Evolutionary conservation across 2,888 invertebrate species (phyloP).

Genomic region (Himalopsyche tibetana): DNA sequence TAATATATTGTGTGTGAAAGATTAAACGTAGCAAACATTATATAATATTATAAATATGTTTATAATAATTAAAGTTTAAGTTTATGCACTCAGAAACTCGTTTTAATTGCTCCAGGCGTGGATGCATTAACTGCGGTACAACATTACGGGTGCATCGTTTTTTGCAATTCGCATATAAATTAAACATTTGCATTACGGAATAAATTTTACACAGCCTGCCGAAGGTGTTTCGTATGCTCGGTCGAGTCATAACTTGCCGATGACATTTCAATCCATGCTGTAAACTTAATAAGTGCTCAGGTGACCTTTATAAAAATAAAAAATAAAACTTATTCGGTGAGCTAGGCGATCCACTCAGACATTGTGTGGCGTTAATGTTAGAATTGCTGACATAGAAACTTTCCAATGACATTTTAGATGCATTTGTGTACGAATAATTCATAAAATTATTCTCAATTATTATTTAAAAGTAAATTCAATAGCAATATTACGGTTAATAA

Average conservation of each 20-base stretch:
- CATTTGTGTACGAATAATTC: background rate
- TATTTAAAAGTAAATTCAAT: too few species aligned
- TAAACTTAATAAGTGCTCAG: background rate
- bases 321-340: too few species aligned
- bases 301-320: background rate
- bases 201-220: background rate
- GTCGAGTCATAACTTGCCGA: background rate
- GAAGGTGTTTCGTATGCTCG: background rate
- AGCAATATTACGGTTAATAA: too few species aligned
- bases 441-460: background rate
- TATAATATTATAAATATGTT: too few species aligned
- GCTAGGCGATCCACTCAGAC: background rate
- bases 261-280: background rate
- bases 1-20: too few species aligned
- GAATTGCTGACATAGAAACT: background rate
- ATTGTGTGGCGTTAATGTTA: background rate
- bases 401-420: background rate
- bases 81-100: too few species aligned
- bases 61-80: too few species aligned
- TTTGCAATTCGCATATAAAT: slow-evolving; percentile 5
- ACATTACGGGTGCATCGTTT: slow-evolving; percentile 26
- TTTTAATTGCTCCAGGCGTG: slow-evolving; percentile 54
- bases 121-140: background rate
- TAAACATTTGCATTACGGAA: slow-evolving; percentile 8
- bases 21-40: too few species aligned